These are phyloP conservation scores for Diarsia brunnea DNA, from an alignment of 2,888 invertebrate species.

Conservation along the genomic window DNA sequence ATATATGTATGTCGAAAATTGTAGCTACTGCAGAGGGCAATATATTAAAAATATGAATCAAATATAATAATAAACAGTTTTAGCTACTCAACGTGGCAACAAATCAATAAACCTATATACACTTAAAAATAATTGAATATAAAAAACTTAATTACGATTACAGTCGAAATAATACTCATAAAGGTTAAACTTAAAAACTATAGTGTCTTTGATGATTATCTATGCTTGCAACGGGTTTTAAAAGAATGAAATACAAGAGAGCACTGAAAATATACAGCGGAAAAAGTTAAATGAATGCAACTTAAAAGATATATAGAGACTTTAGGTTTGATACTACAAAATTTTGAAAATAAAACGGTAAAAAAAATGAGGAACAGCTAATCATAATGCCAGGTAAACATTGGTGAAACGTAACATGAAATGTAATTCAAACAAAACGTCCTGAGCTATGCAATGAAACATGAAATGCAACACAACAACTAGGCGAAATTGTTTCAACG, in stretches of 20 bases:
- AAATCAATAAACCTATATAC: constrained; percentile 44
- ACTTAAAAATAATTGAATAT: constrained; percentile 30
- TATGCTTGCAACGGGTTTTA: constrained; percentile 55
- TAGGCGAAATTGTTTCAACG: not conserved
- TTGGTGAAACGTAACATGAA: not conserved
- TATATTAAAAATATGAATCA: constrained; percentile 13
- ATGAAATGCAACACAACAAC: constrained; percentile 3
- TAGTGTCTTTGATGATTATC: constrained; percentile 47
- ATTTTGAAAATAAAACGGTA: not conserved
- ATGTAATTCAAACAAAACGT: not conserved
- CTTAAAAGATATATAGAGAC: not conserved
- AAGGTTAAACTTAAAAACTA: constrained; percentile 42
- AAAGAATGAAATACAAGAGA: constrained; percentile 25
- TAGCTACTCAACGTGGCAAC: constrained; percentile 68
- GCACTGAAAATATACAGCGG: constrained; percentile 10
- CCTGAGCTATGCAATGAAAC: not conserved
- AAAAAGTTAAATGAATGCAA: not conserved
- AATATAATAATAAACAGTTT: constrained; percentile 33
- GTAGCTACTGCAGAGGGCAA: constrained; percentile 75
- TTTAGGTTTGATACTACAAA: constrained; percentile 27
- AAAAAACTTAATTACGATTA: constrained; percentile 53
- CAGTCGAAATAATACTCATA: constrained; percentile 60
- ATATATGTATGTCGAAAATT: constrained; percentile 23
- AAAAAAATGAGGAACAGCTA: constrained; percentile 21
- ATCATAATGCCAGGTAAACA: not conserved